Evolutionary conservation across 2,888 invertebrate species (phyloP).

Genomic region (Aromia moschata): DNA sequence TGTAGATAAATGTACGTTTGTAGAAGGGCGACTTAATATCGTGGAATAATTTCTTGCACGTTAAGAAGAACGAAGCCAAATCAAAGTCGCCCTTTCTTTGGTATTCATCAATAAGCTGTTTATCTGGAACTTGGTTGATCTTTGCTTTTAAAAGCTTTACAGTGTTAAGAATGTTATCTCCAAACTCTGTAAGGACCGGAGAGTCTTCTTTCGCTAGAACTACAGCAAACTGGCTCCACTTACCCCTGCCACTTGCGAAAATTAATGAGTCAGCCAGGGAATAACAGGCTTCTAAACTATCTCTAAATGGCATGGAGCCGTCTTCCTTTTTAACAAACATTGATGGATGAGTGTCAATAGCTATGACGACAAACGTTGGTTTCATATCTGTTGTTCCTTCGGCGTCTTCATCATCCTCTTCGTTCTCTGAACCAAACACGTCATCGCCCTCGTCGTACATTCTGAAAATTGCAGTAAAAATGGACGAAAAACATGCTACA

Average conservation of each 20-base stretch:
- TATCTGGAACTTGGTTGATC: constrained; percentile 31
- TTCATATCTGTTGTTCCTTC: constrained; percentile 31
- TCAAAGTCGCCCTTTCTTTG: constrained; percentile 46
- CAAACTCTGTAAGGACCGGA: constrained; percentile 41
- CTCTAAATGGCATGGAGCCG: constrained; percentile 45
- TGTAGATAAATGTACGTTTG: constrained; percentile 47
- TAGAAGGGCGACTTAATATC: constrained; percentile 45
- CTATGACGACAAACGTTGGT: constrained; percentile 51
- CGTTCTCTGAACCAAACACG: constrained; percentile 1
- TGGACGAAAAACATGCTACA: no score
- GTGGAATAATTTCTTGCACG: constrained; percentile 51
- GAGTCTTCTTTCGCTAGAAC: constrained; percentile 46
- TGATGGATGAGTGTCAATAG: constrained; percentile 50
- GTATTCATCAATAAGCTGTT: constrained; percentile 43
- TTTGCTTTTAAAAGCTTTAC: constrained; percentile 47
- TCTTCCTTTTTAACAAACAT: constrained; percentile 49
- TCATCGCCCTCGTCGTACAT: no score
- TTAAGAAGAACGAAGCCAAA: constrained; percentile 49
- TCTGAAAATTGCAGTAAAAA: no score
- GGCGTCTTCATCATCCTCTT: constrained; percentile 3
- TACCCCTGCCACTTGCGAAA: constrained; percentile 42
- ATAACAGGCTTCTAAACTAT: constrained; percentile 49
- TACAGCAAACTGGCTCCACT: constrained; percentile 50
- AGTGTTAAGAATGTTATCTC: constrained; percentile 45
- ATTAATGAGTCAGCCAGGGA: constrained; percentile 48